phyloP scores from a whole-genome alignment of 2,797 vertebrate species.

The Alectoris magna region DNA sequence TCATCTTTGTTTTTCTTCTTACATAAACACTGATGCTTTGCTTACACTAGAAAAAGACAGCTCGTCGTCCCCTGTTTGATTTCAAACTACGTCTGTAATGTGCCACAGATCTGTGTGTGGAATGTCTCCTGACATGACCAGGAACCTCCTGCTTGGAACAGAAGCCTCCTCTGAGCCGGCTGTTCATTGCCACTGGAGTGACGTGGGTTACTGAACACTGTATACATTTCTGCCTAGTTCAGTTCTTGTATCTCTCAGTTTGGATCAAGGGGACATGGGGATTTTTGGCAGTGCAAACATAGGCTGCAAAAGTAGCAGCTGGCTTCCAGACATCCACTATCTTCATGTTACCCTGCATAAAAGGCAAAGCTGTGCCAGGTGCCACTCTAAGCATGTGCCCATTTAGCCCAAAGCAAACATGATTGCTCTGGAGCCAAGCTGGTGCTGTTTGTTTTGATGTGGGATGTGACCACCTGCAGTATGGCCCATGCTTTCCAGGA shows the following conservation, averaged over 20 bases:
- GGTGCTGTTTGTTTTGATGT: neutral
- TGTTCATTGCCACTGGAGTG: neutral
- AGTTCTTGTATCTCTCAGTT: neutral
- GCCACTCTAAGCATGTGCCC: neutral
- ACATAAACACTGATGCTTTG: neutral
- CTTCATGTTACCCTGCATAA: neutral
- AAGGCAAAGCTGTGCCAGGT: neutral
- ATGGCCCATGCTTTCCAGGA: neutral
- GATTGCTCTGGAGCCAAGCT: neutral
- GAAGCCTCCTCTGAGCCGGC: conserved; percentile 4
- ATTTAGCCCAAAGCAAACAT: neutral
- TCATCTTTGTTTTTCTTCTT: neutral
- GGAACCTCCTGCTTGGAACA: neutral
- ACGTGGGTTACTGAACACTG: neutral
- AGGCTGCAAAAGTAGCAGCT: neutral
- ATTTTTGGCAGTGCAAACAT: neutral
- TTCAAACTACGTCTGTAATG: neutral
- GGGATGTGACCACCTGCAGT: neutral
- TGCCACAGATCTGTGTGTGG: neutral
- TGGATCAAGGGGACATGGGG: neutral
- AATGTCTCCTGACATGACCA: neutral
- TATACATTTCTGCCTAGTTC: neutral
- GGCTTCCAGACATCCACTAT: neutral
- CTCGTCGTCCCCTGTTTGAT: neutral
- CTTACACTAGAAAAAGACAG: neutral